Evolutionary conservation across 1,140 invertebrate genomes (phyloP).

Genomic region (Coelopa frigida): DNA sequence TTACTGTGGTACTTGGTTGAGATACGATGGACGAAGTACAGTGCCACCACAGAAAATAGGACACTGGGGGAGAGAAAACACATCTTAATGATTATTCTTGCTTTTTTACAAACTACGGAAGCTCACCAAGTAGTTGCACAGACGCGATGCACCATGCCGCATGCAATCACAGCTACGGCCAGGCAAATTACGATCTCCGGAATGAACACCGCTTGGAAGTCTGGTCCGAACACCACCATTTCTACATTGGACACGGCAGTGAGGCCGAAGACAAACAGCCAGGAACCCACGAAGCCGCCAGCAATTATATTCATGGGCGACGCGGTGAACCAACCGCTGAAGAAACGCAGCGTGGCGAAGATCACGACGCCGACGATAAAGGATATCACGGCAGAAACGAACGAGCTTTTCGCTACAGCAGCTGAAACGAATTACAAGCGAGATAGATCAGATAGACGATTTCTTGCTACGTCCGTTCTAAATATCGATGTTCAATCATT

Average conservation of each 20-base stretch:
- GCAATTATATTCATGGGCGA: conserved; percentile 34
- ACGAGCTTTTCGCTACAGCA: no score
- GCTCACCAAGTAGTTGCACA: conserved; percentile 41
- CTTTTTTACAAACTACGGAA: background rate
- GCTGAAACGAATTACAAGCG: no score
- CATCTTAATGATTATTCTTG: background rate
- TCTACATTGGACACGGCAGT: conserved; percentile 40
- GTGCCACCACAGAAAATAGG: conserved; percentile 33
- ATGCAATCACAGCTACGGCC: conserved; percentile 26
- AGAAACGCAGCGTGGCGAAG: conserved; percentile 37
- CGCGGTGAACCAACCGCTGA: conserved; percentile 33
- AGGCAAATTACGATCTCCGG: conserved; percentile 42
- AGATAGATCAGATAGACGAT: no score
- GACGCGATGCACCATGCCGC: conserved; percentile 40
- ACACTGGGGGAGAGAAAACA: conserved; percentile 19
- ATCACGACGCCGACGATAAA: conserved; percentile 34
- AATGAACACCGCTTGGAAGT: conserved; percentile 41
- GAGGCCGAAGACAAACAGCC: conserved; percentile 26
- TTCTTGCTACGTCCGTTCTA: no score
- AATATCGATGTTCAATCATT: no score
- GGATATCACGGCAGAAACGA: conserved; percentile 32
- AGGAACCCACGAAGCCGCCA: conserved; percentile 32
- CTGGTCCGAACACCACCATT: conserved; percentile 32
- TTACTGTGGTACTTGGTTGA: conserved; percentile 36
- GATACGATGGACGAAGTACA: conserved; percentile 41